Evolutionary conservation across 2,797 vertebrate genomes (phyloP).

Genomic region (Ctenopoma kingsleyae): DNA sequence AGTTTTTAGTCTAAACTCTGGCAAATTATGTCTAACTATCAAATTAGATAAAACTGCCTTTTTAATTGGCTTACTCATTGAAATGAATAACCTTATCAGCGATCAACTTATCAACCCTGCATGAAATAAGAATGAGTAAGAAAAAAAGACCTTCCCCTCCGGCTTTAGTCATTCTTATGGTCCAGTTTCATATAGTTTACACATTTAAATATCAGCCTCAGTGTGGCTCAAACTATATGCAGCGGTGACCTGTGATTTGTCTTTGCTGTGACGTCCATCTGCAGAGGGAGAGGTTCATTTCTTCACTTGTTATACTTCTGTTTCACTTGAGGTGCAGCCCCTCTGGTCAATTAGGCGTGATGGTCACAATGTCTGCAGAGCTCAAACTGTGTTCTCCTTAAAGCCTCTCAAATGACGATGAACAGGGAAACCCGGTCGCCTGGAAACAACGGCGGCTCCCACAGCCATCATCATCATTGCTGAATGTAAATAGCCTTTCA

Average conservation of each 20-base stretch:
- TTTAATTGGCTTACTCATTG: slow-evolving; percentile 87
- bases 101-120: slow-evolving; percentile 84
- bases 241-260: slow-evolving; percentile 62
- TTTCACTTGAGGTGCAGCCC: slow-evolving; percentile 71
- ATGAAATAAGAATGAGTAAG: slow-evolving; percentile 72
- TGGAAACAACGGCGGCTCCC: slow-evolving; percentile 71
- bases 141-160: slow-evolving; percentile 55
- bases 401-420: slow-evolving; percentile 78
- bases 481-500: slow-evolving; percentile 84
- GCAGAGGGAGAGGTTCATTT: slow-evolving; percentile 55
- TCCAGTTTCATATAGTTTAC: slow-evolving; percentile 60
- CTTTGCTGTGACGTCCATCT: slow-evolving; percentile 50
- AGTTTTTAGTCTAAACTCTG: slow-evolving; percentile 79
- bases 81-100: slow-evolving; percentile 88
- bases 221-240: slow-evolving; percentile 50
- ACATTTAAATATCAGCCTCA: slow-evolving; percentile 61
- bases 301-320: slow-evolving; percentile 67
- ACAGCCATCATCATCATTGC: slow-evolving; percentile 70
- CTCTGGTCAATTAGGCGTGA: slow-evolving; percentile 82
- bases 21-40: slow-evolving; percentile 84
- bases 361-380: slow-evolving; percentile 77
- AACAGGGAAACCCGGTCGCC: slow-evolving; percentile 66
- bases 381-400: slow-evolving; percentile 75
- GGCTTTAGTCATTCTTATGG: slow-evolving; percentile 59
- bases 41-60: slow-evolving; percentile 86